Evolutionary conservation across 2,113 vertebrate genomes (phyloP), one percentile per base, ranked within the genome.

Genomic region (Apus apus): DNA sequence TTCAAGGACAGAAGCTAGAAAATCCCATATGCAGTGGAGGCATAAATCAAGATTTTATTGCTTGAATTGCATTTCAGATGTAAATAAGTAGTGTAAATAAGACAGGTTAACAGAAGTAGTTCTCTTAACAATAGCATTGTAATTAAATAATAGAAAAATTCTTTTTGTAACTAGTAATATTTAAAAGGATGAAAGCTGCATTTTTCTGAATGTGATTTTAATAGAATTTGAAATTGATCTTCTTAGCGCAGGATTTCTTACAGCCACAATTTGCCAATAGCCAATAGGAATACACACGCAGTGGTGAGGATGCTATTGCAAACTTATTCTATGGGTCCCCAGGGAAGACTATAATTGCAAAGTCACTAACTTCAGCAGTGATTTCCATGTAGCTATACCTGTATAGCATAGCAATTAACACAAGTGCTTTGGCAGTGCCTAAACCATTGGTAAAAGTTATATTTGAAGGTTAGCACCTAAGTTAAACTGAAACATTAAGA

Each of bases 261-360:
- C 87, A 61, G 15, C 75, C 57, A 72, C 29, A 53, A 30, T 90
- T 92, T 96, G 76, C 93, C 76, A 84, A 48, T 62, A 94, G 78
- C 75, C 87, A 88, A 17, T 77, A 89, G 89, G 90, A 92, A 86
- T 53, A 81, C 48, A 78, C 45, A 80, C 0, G 6, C 1, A 26
- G 43, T 61, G 27, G 75, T 67, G 40, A 94, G 53, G 20, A 45
- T 90, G 68, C 40, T 84, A 57, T 48, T 96, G 56, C 76, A 92
- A 70, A 57, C 65, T 81, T 93, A 84, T 85, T 81, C 87, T 77
- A 19, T 72, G 45, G 6, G 3, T 94, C 92, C 76, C 53, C 65
- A 75, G 93, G 93, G 92, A 82, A 94, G 72, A 58, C 68, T 82
- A 76, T 94, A 95, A 94, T 84, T 96, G 92, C 56, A 74, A 76